Base-by-base conservation (phyloP, 2,797 vertebrate species). In the Hephaestus fuliginosus region DNA sequence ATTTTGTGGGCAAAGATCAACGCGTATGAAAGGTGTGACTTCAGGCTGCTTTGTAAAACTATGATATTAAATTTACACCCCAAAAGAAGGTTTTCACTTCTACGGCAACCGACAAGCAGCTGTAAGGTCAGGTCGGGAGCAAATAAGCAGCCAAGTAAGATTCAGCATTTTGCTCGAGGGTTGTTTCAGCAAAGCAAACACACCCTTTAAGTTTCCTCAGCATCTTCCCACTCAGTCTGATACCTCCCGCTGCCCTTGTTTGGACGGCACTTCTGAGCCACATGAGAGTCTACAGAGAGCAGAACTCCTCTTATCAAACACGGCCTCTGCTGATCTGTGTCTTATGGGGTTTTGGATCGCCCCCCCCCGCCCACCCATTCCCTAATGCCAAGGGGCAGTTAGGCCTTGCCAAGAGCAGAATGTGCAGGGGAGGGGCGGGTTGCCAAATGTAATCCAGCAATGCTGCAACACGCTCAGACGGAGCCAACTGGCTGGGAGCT, bases 371-470 rank as follows among this genome's bases (percentile, higher is more conserved):
- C 30, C 30, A 33, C 30, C 3, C 30, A 33, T 5, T 33, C 3
- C 30, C 3, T 33, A 33, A 74, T 81, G 87, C 87, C 86, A 85
- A 43, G 9, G 33, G 76, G 82, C 78, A 57, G 68, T 13, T 2
- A 2, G 56, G 48, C 58, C 57, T 69, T 67, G 82, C 85, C 86
- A 91, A 79, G 64, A 84, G n/a, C 51, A 76, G 80, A 86, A 64
- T 78, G 83, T 75, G 80, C 69, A 41, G 52, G 18, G 52, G 49
- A 28, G 65, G 20, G 49, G 28, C 62, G 20, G 14, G 10, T 67
- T 78, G 83, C 86, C 88, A 88, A 86, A 81, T 75, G 71, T 81
- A 74, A 89, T 84, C 76, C 82, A 86, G 76, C 77, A 77, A 77
- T 51, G 57, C 72, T 67, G 69, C 73, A 83, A 81, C 55, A 63